These are phyloP conservation scores for Gadopsis bispinosus DNA, from an alignment of 2,797 vertebrate species.

Conservation along the genomic window DNA sequence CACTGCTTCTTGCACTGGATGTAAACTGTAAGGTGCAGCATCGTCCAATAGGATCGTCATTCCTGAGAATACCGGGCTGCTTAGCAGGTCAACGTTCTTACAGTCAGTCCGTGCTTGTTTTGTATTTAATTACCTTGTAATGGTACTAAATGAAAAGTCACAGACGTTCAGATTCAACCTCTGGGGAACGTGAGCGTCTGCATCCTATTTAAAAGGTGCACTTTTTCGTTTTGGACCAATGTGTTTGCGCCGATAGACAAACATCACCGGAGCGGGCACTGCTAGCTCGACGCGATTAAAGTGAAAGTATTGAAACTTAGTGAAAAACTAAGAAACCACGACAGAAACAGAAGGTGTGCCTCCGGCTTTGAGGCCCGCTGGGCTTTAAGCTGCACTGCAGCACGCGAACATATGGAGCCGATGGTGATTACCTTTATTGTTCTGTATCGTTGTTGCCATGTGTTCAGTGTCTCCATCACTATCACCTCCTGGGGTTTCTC, in stretches of 20 bases:
- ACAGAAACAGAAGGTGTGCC: background rate
- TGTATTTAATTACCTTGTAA: too few relatives aligned
- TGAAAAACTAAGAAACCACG: background rate
- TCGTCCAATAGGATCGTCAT: background rate
- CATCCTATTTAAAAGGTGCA: background rate
- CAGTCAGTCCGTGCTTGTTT: background rate
- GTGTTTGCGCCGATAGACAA: background rate
- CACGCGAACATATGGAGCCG: conserved; percentile 5
- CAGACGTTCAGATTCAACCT: background rate
- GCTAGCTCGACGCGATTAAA: background rate
- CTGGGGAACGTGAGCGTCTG: background rate
- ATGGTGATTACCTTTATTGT: conserved; percentile 4
- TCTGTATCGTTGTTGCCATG: background rate
- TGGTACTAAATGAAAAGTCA: background rate
- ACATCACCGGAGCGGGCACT: background rate
- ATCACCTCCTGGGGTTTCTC: conserved; percentile 17
- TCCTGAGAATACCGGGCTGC: background rate
- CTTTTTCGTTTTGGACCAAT: background rate
- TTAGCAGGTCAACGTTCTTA: background rate
- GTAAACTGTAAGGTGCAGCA: too few relatives aligned
- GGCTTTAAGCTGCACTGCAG: background rate
- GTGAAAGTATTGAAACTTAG: background rate
- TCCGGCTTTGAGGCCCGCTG: background rate
- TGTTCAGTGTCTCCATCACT: conserved; percentile 12
- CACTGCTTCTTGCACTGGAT: background rate